Conservation (phyloP, 2,888 invertebrate genomes). For the Chirona hameri region DNA sequence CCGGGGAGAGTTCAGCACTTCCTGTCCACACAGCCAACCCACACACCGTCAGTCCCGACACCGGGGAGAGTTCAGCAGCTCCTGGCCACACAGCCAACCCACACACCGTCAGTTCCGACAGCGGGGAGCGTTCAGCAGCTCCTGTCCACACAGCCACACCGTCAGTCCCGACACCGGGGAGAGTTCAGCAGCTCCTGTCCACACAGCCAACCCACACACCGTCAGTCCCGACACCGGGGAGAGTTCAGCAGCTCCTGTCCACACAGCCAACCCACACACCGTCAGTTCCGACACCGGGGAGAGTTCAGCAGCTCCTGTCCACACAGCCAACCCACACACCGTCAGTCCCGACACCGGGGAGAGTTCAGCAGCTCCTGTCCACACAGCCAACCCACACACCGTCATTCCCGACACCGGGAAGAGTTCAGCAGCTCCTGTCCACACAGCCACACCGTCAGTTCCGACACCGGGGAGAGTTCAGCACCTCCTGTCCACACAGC, state of each 20-base stretch:
- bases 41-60: background rate
- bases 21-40: background rate
- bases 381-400: no score
- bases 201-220: no score
- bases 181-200: background rate
- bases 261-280: no score
- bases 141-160: background rate
- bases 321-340: no score
- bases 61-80: background rate
- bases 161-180: background rate
- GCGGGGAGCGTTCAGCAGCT: background rate
- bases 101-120: background rate
- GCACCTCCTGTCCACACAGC: background rate
- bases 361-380: background rate
- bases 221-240: background rate
- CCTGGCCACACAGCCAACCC: background rate
- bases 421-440: background rate
- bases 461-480: background rate
- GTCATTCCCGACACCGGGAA: background rate
- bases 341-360: background rate
- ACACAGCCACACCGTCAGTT: background rate
- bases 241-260: background rate
- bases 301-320: background rate
- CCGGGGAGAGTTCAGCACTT: background rate
- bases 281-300: background rate